Evolutionary conservation across 2,113 vertebrate species (phyloP).

Genomic region (Boleophthalmus pectinirostris): DNA sequence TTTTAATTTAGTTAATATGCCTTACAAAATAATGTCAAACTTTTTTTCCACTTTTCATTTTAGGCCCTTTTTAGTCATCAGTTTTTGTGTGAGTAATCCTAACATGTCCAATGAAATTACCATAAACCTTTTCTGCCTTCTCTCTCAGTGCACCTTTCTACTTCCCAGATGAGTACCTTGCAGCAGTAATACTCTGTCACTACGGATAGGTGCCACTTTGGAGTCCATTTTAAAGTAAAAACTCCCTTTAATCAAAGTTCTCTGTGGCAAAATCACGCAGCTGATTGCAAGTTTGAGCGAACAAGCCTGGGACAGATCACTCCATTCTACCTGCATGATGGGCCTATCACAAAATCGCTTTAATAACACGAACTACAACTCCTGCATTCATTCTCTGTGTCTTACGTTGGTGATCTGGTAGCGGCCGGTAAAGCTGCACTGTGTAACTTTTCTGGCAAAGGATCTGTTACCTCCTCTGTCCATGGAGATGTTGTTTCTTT

Average conservation of each 20-base stretch:
- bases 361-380: constrained; percentile 26
- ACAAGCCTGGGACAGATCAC: constrained; percentile 17
- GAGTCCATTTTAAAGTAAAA: constrained; percentile 9
- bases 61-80: background rate
- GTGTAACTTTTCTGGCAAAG: too few species aligned
- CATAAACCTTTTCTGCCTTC: background rate
- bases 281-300: constrained; percentile 18
- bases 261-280: constrained; percentile 9
- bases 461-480: too few species aligned
- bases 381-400: constrained; percentile 40
- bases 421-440: too few species aligned
- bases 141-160: background rate
- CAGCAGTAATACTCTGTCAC: background rate
- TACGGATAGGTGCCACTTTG: constrained; percentile 1
- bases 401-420: constrained; percentile 54
- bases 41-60: background rate
- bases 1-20: background rate
- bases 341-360: constrained; percentile 15
- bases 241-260: constrained; percentile 25
- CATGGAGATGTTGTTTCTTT: too few species aligned
- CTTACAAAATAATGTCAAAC: background rate
- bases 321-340: constrained; percentile 15
- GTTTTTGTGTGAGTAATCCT: background rate
- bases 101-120: background rate
- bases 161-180: background rate